Evolutionary conservation across 2,113 vertebrate species (phyloP), one percentile per base, ranked within the genome.

Genomic region (Anseranas semipalmata): DNA sequence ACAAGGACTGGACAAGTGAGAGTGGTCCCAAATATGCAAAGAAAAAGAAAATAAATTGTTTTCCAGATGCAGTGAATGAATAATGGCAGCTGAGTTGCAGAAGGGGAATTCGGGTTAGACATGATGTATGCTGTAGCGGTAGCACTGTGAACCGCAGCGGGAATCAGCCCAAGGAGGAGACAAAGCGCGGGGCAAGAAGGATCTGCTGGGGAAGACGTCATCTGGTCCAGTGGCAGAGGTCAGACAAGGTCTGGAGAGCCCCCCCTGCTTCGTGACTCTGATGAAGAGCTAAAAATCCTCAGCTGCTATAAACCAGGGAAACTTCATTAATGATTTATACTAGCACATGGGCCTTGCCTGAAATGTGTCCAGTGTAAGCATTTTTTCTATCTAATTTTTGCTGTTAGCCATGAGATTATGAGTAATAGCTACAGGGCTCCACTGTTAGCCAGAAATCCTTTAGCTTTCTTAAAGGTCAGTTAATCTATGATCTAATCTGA

Each of bases 401-500:
- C 77, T 89, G 95, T 91, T 79, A 95, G 91, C 87, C 77, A 85
- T 70, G 74, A 95, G 92, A 93, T 91, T 89, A 95, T 95, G 86
- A 95, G 74, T 91, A 96, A 94, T 33, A 87, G 89, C 84, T 85
- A 63, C 3, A 8, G 41, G 67, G 78, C 87, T 89, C 59, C 30
- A 52, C 62, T 33, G 16, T 82, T 91, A 89, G 67, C 67, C 81
- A 95, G 93, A 94, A 96, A 95, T 91, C 81, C 87, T 87, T 95
- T 94, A 27, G 80, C 84, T 79, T 89, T 87, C 89, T 89, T 89
- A 87, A 96, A 96, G 93, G 91, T 97, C 91, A 96, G 74, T 89
- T 96, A 92, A 96, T 95, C 96, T 93, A 89, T 43, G 91, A 95
- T 94, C 89, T 95, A 96, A 96, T 94, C 92, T 87, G 89, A 89